Base-by-base conservation (phyloP, 2,797 vertebrate genomes). In the Acestrorhynchus altus region DNA sequence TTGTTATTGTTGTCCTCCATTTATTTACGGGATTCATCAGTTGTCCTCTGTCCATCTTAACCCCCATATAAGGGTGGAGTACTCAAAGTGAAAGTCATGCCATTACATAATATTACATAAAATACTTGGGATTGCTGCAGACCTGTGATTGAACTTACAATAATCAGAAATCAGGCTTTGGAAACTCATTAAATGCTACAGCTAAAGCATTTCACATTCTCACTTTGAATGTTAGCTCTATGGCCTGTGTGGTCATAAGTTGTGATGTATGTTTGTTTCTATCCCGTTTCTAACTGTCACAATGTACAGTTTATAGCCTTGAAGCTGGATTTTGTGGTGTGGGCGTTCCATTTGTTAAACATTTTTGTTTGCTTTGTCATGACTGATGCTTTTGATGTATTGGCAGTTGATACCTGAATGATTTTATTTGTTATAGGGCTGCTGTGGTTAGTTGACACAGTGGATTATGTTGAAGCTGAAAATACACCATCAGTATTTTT, bases 301-400 rank as follows among this genome's bases (percentile, higher is more conserved):
- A 20, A 40, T 71, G 26, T 56, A 15, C 24, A 47, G 44, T 65
- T 28, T 28, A 22, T 40, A 64, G 60, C 64, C 72, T 69, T 46
- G 56, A 26, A 51, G 42, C 13, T 46, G 20, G 20, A 71, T 49
- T 72, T 72, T 56, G 35, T 60, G 35, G 57, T 60, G 15, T 35
- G 59, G 65, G 26, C 39, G 9, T 20, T 49, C 9, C 28, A 35
- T 56, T n/a, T 65, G 22, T 72, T 39, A 57, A 57, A 18, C 35
- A 4, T n/a, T 60, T 49, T 44, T 56, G 66, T 80, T 80, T 57
- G 61, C n/a, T 22, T 75, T 70, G 5, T 28, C 40, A 57, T 64
- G n/a, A 70, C 31, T 7, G 57, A 9, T 28, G 26, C 24, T 4
- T 15, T 40, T 31, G 18, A 16, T 31, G 15, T 46, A 44, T 26